Conservation (phyloP, 1,140 invertebrate species). For the Physella acuta region DNA sequence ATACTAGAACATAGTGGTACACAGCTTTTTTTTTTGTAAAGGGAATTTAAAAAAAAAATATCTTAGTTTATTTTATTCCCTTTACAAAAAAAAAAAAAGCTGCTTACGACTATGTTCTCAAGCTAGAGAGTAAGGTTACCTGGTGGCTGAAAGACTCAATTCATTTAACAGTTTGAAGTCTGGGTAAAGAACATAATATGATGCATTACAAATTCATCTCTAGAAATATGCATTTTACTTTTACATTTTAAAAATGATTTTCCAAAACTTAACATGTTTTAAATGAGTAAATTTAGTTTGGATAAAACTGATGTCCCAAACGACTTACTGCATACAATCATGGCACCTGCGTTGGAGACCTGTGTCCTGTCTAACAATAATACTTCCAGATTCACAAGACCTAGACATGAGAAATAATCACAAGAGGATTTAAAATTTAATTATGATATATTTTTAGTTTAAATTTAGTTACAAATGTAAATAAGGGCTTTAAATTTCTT, state of each 20-base stretch:
- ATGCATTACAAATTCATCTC: background rate
- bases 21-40: too few species aligned
- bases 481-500: background rate
- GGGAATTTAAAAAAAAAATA: too few species aligned
- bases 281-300: background rate
- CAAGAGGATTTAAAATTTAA: background rate
- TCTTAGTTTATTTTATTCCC: too few species aligned
- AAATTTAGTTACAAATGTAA: background rate
- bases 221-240: background rate
- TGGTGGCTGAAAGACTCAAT: constrained; percentile 36
- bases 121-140: constrained; percentile 27
- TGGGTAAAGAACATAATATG: constrained; percentile 14
- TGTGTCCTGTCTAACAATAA: constrained; percentile 38
- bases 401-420: too few species aligned
- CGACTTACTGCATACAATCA: constrained; percentile 32
- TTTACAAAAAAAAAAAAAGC: too few species aligned
- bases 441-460: background rate
- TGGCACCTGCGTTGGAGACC: constrained; percentile 34
- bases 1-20: too few species aligned
- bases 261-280: background rate
- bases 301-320: background rate
- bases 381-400: constrained; percentile 37
- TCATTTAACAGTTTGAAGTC: constrained; percentile 37
- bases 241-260: background rate
- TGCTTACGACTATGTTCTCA: too few species aligned